Base-by-base conservation (phyloP, 2,888 invertebrate species). In the Eupithecia inturbata region DNA sequence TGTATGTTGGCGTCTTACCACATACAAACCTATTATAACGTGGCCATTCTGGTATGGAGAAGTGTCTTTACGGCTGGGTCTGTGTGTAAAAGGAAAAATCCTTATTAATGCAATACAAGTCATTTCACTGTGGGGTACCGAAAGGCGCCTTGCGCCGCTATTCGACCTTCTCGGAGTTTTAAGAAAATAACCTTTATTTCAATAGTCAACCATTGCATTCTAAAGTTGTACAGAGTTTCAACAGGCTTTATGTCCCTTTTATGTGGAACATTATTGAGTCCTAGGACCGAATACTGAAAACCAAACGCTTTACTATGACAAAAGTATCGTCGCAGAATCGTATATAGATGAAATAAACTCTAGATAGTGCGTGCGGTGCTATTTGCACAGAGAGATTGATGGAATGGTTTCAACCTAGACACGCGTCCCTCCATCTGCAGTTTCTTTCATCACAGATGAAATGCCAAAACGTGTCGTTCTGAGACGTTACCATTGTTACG, bases 1-100 rank as follows among this genome's bases (percentile, higher is more conserved):
- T 94, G 94, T 94, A 94, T 94, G 93, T 91, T 92, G 93, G 93
- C 85, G 76, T 93, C 94, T 94, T 94, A 94, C 94, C 94, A 94
- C 94, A 94, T 94, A 94, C 94, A 94, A 94, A 94, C 94, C 94
- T 94, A 94, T 91, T 76, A 81, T 77, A 82, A 85, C 81, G 86
- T 84, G 85, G 88, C 87, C 85, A 84, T 84, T 83, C 80, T 84
- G 84, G 87, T 85, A 84, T 85, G 87, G 82, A 85, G 87, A 84
- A 84, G 87, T 77, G 89, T 89, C 89, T 87, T 88, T 84, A 89
- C 89, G 91, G 92, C 93, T 85, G 88, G 87, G 88, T 92, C 92
- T 92, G 92, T 91, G 89, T 88, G 85, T 85, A 84, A 88, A 89
- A 90, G 88, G 91, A 91, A 92, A 93, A 90, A 84, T 85, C 86